phyloP scores from a whole-genome alignment of 2,888 invertebrate species.

The Lingula anatina region DNA sequence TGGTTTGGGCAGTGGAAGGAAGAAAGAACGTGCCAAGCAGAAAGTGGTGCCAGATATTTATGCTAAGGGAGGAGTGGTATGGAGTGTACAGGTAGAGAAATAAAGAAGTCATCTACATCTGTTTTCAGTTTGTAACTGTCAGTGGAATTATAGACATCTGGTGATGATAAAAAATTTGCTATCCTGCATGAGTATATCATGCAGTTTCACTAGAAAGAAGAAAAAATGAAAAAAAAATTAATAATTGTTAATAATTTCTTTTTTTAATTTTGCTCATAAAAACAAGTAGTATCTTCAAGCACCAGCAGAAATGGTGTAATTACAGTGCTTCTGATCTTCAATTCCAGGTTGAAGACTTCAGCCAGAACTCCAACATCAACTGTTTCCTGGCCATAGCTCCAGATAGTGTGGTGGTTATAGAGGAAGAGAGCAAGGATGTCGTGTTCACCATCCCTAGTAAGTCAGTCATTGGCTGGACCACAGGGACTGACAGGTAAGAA shows the following conservation, averaged over 20 bases:
- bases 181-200: too few relatives aligned
- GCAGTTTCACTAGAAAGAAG: too few relatives aligned
- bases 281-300: too few relatives aligned
- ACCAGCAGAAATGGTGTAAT: too few relatives aligned
- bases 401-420: constrained; percentile 81
- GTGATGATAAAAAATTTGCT: too few relatives aligned
- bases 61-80: constrained; percentile 52
- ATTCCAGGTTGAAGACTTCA: constrained; percentile 46
- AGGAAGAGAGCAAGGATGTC: constrained; percentile 74
- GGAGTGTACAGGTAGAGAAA: constrained; percentile 54
- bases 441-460: constrained; percentile 81
- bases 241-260: too few relatives aligned
- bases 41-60: constrained; percentile 69
- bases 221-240: too few relatives aligned
- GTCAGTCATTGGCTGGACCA: constrained; percentile 71
- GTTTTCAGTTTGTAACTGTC: too few relatives aligned
- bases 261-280: too few relatives aligned
- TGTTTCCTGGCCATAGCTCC: constrained; percentile 81
- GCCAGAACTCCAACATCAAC: constrained; percentile 57
- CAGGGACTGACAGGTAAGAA: constrained; percentile 58
- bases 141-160: too few relatives aligned
- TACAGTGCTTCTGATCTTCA: too few relatives aligned
- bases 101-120: too few relatives aligned
- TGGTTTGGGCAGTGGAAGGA: constrained; percentile 65
- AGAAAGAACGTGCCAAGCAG: constrained; percentile 72